Conservation (phyloP, 2,113 vertebrate genomes). For the Empidonax traillii region DNA sequence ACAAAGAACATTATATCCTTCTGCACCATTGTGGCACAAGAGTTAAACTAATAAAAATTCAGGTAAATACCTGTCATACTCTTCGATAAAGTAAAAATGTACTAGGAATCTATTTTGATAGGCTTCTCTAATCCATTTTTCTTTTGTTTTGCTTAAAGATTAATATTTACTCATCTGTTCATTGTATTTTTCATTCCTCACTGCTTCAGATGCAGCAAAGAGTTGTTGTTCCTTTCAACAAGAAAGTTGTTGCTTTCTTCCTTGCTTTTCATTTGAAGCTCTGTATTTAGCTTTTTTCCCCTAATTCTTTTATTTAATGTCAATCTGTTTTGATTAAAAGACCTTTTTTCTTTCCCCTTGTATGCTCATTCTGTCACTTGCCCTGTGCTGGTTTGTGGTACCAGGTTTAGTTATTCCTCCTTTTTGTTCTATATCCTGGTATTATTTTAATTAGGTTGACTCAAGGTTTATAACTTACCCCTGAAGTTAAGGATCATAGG, state of each 20-base stretch:
- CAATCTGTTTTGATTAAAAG: slow-evolving; percentile 4
- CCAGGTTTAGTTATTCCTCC: neutral
- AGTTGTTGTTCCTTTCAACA: neutral
- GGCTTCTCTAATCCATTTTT: neutral
- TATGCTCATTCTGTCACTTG: neutral
- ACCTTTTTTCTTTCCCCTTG: neutral
- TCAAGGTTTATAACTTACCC: neutral
- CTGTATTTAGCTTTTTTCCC: neutral
- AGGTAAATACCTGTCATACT: neutral
- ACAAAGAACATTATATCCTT: neutral
- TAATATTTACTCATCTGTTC: neutral
- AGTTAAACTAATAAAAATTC: slow-evolving; percentile 1
- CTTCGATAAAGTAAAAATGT: neutral
- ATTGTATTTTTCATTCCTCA: neutral
- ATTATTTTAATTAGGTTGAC: neutral
- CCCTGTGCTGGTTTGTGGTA: neutral
- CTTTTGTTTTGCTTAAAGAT: neutral
- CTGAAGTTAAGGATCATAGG: neutral
- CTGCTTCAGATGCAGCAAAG: neutral
- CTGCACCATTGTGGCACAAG: neutral
- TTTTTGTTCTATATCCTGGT: neutral
- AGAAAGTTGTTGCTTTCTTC: neutral
- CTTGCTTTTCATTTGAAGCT: neutral
- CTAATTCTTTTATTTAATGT: neutral
- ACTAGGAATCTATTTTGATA: neutral